Base-by-base conservation (phyloP, 2,797 vertebrate species). In the Ibycter americanus region DNA sequence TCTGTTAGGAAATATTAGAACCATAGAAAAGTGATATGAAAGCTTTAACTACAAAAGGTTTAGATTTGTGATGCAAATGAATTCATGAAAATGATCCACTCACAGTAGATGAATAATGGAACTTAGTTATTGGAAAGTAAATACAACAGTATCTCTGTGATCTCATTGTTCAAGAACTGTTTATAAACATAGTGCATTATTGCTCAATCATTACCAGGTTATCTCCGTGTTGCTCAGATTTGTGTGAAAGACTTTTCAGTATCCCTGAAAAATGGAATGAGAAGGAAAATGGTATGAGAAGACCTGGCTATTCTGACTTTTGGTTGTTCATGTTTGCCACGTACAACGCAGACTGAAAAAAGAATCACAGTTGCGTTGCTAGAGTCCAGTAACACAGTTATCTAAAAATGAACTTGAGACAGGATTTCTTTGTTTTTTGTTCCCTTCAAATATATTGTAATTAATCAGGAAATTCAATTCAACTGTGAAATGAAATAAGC, bases 41-140 rank as follows among this genome's bases (percentile, higher is more conserved):
- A 65, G 49, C 36, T 91, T 90, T 93, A 82, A 84, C 40, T 79
- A 67, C 42, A 73, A 82, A 86, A 82, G 15, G 19, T 82, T 87
- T 82, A 68, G 55, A 72, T 82, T 86, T 94, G 52, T 73, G 47
- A 87, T 84, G 84, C 59, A 96, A 90, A 89, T 82, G 56, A 84
- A 38, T 71, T 95, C 4, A 65, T 88, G 65, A 86, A 94, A 88
- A 91, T 72, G 17, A 89, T 79, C 83, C 32, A 44, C 77, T 90
- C 4, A 1, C 44, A 47, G 31, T 47, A n/a, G 47, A 56, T 78
- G 55, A 90, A 84, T 89, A 93, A 83, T 67, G n/a, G 80, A 91
- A 36, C 27, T 84, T 86, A 59, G 72, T 93, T 93, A 89, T 54
- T 86, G 72, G 79, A 66, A 93, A 76, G 49, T 58, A 73, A 76